phyloP scores from a whole-genome alignment of 2,797 vertebrate species.

The Etheostoma perlongum region DNA sequence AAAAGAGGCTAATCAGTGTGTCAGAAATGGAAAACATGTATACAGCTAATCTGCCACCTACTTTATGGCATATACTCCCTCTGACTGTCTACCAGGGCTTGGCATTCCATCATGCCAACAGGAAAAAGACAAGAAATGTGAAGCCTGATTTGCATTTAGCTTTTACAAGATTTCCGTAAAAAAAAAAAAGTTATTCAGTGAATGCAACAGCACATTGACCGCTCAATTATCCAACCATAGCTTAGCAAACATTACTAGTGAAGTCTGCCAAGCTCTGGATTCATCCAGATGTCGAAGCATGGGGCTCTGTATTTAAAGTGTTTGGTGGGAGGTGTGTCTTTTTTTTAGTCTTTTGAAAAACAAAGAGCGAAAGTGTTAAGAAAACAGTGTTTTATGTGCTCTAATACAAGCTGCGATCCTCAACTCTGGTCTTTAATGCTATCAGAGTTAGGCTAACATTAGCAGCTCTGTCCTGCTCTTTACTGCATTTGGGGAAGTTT shows the following conservation, averaged over 20 bases:
- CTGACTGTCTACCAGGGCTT: conserved; percentile 6
- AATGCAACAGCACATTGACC: neutral
- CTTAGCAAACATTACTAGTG: neutral
- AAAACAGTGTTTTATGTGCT: neutral
- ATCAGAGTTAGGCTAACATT: neutral
- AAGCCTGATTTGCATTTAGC: neutral
- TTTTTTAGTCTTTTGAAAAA: neutral
- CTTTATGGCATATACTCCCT: conserved; percentile 25
- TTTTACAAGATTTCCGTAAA: conserved; percentile 16
- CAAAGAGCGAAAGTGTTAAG: no score
- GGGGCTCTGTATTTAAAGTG: neutral
- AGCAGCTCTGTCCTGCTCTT: neutral
- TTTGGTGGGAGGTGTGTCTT: neutral
- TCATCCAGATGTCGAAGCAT: neutral
- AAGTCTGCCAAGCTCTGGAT: conserved; percentile 3
- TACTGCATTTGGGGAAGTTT: neutral
- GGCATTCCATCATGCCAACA: conserved; percentile 4
- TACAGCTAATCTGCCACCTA: conserved; percentile 47
- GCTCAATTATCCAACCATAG: neutral
- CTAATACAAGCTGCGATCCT: neutral
- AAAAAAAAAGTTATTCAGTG: neutral
- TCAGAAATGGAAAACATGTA: conserved; percentile 36
- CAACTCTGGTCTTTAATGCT: neutral
- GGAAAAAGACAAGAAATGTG: neutral
- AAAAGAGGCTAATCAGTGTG: conserved; percentile 30